Evolutionary conservation across 2,797 vertebrate species (phyloP), one percentile per base, ranked within the genome.

Genomic region (Darevskia nairensis): DNA sequence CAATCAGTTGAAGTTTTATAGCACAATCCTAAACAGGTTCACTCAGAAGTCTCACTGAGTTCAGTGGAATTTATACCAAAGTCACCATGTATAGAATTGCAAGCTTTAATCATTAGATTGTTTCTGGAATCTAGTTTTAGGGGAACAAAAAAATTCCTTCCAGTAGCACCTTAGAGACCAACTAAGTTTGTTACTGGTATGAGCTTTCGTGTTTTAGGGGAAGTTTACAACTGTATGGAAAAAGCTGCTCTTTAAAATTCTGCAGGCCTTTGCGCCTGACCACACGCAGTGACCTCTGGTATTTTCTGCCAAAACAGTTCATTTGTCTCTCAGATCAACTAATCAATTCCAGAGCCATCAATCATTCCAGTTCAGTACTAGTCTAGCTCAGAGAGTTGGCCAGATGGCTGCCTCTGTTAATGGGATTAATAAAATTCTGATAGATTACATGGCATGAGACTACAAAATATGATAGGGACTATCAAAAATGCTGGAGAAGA

Each of bases 291-390:
- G 97, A 98, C 98, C 98, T 97, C 96, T 96, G 96, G 96, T 97
- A 98, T 98, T 97, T 97, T 97, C 98, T 98, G 97, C 97, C 97
- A 97, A 98, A 97, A 97, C 97, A 97, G 96, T 96, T 98, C 98
- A 98, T 99, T 98, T 96, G 97, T 99, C 98, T 99, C 97, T 91
- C 91, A 93, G 96, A 97, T 97, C 98, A 98, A 98, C 98, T 98
- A 99, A 99, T 99, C 98, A 98, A 99, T 99, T 98, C 97, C 95
- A 95, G 95, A 96, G 96, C 96, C 98, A 99, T 98, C 98, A 98
- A 98, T 98, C 98, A 97, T 86, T 8, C 92, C 88, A 89, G 94
- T 94, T 96, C 96, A 90, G 91, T 81, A 89, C 64, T 82, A 69
- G 90, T 96, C 88, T 95, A 91, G n/a, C 96, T 93, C 94, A 94